Evolutionary conservation across 2,888 invertebrate species (phyloP).

Genomic region (Heliconius sara): DNA sequence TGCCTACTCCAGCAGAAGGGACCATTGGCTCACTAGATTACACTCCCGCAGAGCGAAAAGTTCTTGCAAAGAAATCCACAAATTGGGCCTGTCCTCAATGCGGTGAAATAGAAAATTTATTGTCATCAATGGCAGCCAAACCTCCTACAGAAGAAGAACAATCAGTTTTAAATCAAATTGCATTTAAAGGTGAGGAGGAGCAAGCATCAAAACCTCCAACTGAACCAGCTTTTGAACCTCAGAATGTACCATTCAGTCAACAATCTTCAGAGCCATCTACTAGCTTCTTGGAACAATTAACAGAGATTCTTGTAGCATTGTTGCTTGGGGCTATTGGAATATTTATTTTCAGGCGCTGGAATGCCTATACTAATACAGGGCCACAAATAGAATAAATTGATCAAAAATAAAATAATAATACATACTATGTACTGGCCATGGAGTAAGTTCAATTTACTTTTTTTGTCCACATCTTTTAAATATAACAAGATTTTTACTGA

Average conservation of each 20-base stretch:
- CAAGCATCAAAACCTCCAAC: slow-evolving; percentile 67
- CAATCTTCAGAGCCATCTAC: slow-evolving; percentile 70
- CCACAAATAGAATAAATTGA: slow-evolving; percentile 60
- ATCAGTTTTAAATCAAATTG: slow-evolving; percentile 77
- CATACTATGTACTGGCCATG: slow-evolving; percentile 11
- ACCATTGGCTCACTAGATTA: slow-evolving; percentile 97
- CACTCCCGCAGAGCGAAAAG: slow-evolving; percentile 91
- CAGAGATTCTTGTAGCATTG: slow-evolving; percentile 74
- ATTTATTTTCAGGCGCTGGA: slow-evolving; percentile 78
- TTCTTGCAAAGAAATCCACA: slow-evolving; percentile 89
- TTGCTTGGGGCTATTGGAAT: slow-evolving; percentile 74
- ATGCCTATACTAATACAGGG: slow-evolving; percentile 60
- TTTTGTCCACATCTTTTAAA: background rate
- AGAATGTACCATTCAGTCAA: slow-evolving; percentile 49
- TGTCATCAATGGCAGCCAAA: slow-evolving; percentile 77
- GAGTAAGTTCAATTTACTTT: background rate
- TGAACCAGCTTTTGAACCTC: slow-evolving; percentile 65
- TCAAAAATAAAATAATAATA: background rate
- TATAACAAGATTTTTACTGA: background rate
- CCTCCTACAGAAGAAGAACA: slow-evolving; percentile 80
- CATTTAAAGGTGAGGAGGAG: slow-evolving; percentile 80
- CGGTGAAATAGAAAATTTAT: slow-evolving; percentile 70
- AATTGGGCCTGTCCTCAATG: slow-evolving; percentile 73
- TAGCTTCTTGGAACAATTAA: slow-evolving; percentile 74
- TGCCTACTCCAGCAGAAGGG: slow-evolving; percentile 95